Evolutionary conservation across 2,888 invertebrate genomes (phyloP), one percentile per base, ranked within the genome.

Genomic region (Eurytoma adleriae): DNA sequence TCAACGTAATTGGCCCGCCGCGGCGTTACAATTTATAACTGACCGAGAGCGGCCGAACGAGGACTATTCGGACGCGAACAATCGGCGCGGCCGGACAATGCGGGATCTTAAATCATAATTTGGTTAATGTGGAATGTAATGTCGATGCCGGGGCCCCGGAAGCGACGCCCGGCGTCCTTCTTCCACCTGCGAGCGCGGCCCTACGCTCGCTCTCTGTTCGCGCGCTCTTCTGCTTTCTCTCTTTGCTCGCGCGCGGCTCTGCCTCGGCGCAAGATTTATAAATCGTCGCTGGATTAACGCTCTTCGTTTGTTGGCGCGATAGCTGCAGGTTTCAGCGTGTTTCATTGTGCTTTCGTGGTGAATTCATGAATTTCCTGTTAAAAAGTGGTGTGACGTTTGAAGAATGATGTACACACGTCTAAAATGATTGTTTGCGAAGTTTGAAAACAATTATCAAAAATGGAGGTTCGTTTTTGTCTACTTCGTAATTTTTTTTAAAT

Each of bases 101-200:
- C 88, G 83, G 82, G 87, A 86, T 88, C 89, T 90, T 90, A 90
- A 90, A 90, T 90, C 90, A 90, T 89, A 89, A 90, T 90, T 90
- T 90, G 89, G 89, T 89, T 90, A 89, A 90, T 90, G 89, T 87
- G 90, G 89, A 89, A 90, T 89, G 90, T 88, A 89, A 89, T 87
- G 89, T 89, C 89, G 88, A 89, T 88, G 89, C 86, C 86, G 86
- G 85, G 85, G 85, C 86, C 86, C 86, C 10, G 40, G 40, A 40
- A 40, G 87, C 87, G 86, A 40, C 20, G 2, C 16, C 24, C 24
- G 24, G 16, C 40, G 50, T 86, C 85, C 86, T 14, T 50, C 40
- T 87, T 40, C 85, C 84, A 86, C 82, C 86, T 85, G 87, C 84
- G 84, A 81, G 78, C 72, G 83, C 80, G 78, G 78, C 68, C 76